A percentile compares a stretch with the other conserved stretches of the same genome.
These are phyloP conservation scores for Australoheros facetus DNA, from an alignment of 2,797 vertebrate species.

Conservation along the genomic window DNA sequence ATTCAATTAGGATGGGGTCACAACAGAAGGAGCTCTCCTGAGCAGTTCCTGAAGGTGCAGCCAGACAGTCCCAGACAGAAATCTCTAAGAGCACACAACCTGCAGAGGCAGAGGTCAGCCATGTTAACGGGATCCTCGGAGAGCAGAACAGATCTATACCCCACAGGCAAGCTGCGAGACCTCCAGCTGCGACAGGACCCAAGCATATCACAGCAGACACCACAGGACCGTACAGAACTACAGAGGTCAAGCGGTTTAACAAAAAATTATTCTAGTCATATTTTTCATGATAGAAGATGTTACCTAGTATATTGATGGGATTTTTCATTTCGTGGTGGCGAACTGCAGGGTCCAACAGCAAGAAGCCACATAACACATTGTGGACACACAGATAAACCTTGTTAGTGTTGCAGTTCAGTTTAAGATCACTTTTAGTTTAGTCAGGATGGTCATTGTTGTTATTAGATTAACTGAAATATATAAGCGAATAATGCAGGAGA, in stretches of 20 bases:
- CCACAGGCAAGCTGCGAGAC: constrained; percentile 39
- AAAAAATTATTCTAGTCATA: background rate
- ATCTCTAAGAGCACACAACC: constrained; percentile 49
- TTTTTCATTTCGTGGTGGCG: background rate
- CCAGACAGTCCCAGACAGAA: constrained; percentile 44
- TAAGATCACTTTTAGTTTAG: background rate
- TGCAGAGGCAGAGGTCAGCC: constrained; percentile 64
- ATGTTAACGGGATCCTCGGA: constrained; percentile 67
- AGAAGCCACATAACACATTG: background rate
- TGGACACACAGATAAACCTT: background rate
- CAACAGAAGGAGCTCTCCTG: constrained; percentile 15
- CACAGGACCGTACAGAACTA: background rate
- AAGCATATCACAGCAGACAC: constrained; percentile 25
- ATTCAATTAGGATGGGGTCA: constrained; percentile 55
- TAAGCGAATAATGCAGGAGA: too few species aligned
- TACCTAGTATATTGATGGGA: background rate
- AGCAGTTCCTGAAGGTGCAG: constrained; percentile 44
- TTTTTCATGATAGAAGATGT: background rate
- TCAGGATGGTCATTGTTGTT: background rate
- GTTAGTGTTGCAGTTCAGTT: background rate
- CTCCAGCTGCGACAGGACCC: constrained; percentile 42
- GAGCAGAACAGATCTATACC: constrained; percentile 56
- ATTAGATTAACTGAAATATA: background rate
- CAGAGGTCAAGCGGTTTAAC: background rate
- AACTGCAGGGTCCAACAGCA: background rate